phyloP scores from a whole-genome alignment of 1,140 invertebrate genomes.

The Pseudomyrmex concolor region DNA sequence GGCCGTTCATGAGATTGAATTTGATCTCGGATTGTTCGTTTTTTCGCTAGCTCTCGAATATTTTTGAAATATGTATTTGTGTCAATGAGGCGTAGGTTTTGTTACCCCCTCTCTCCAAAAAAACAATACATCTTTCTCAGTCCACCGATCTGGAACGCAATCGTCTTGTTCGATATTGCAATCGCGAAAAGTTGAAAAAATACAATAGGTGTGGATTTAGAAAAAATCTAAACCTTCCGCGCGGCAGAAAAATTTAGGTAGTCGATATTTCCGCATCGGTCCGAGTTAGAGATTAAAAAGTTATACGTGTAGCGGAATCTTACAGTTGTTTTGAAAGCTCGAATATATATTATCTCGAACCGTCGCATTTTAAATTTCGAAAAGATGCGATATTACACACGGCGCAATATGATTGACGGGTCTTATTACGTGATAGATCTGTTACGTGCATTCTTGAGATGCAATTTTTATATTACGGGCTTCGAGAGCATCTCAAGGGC shows the following conservation, averaged over 20 bases:
- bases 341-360: neutral
- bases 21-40: neutral
- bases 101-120: too few relatives aligned
- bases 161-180: neutral
- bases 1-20: conserved; percentile 44
- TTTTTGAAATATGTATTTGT: conserved; percentile 24
- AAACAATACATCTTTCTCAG: conserved; percentile 14
- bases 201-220: neutral
- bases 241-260: too few relatives aligned
- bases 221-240: neutral
- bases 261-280: too few relatives aligned
- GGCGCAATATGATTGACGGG: conserved; percentile 4
- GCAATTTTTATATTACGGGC: neutral
- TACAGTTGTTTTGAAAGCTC: too few relatives aligned
- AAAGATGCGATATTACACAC: neutral
- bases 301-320: too few relatives aligned
- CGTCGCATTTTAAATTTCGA: neutral
- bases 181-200: neutral
- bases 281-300: too few relatives aligned
- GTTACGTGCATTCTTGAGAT: conserved; percentile 25
- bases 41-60: conserved; percentile 9
- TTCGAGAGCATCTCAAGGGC: conserved; percentile 18
- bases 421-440: conserved; percentile 21
- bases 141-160: conserved; percentile 39
- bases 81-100: neutral